Base-by-base conservation (phyloP, 37 sponge, comb jelly and placozoan species). In the Amphimedon queenslandica region DNA sequence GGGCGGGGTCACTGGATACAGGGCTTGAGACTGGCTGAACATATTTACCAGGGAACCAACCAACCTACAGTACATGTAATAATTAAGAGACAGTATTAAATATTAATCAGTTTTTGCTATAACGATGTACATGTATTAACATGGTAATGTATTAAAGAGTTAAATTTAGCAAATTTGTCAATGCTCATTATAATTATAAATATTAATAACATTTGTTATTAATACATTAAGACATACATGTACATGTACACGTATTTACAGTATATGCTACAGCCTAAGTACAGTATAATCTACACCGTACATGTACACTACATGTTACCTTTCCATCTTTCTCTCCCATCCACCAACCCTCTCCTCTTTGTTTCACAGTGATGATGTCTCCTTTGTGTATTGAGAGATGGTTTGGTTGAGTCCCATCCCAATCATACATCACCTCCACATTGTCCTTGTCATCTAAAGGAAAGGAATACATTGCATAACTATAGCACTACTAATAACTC, bases 11-110 rank as follows among this genome's bases (percentile, higher is more conserved):
- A 11, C 6, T 35, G 23, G 40, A 36, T 39, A 58, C 74, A 0
- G 37, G 2, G 38, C 21, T 25, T 31, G 58, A 8, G 4, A 30
- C n/a, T 73, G 58, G 61, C 31, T 72, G 41, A 28, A 92, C 88
- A 70, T 68, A 92, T 18, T 76, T 82, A 80, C 79, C 79, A 27
- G 93, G 93, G 74, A 92, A 92, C 93, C 93, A 92, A 4, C 93
- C 87, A 63, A 55, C 67, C 84, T 84, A 66, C 38, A 55, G 10
- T 47, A 47, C 13, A 47, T 47, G 13, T n/a, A n/a, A n/a, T n/a
- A n/a, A n/a, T n/a, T n/a, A n/a, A n/a, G n/a, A n/a, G n/a, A n/a
- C n/a, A n/a, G n/a, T n/a, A n/a, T n/a, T n/a, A 25, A 57, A 2
- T 57, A 25, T 4, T 28, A 2, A 29, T 57, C 4, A 2, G 28